Evolutionary conservation across 2,113 vertebrate species (phyloP).

Genomic region (Herpailurus yagouaroundi): DNA sequence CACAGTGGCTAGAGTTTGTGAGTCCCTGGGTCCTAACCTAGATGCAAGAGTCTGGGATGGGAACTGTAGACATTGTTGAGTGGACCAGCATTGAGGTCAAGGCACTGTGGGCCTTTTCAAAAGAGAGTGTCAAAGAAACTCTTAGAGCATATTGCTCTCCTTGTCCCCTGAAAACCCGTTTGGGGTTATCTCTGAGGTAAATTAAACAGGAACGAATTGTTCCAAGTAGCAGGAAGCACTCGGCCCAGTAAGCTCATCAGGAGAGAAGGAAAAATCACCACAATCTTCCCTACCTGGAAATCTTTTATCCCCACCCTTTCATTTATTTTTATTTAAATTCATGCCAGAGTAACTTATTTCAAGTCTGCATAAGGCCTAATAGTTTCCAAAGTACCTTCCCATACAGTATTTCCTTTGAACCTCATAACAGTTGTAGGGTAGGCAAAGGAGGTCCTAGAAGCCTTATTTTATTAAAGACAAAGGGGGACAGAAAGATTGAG

Average conservation of each 20-base stretch:
- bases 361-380: neutral
- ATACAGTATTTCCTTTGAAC: neutral
- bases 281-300: neutral
- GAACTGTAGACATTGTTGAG: neutral
- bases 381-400: neutral
- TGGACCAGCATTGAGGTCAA: neutral
- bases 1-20: neutral
- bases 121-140: neutral
- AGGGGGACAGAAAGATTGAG: neutral
- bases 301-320: neutral
- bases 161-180: neutral
- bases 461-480: neutral
- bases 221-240: neutral
- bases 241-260: neutral
- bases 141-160: neutral
- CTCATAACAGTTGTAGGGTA: neutral
- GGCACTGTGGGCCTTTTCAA: neutral
- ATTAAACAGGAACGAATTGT: neutral
- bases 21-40: neutral
- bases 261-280: neutral
- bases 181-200: neutral
- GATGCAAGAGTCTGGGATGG: neutral
- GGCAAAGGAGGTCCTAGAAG: neutral
- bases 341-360: neutral
- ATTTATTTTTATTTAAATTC: neutral